These are phyloP conservation scores for Euzophera pinguis DNA, from an alignment of 2,888 invertebrate species.

Conservation along the genomic window DNA sequence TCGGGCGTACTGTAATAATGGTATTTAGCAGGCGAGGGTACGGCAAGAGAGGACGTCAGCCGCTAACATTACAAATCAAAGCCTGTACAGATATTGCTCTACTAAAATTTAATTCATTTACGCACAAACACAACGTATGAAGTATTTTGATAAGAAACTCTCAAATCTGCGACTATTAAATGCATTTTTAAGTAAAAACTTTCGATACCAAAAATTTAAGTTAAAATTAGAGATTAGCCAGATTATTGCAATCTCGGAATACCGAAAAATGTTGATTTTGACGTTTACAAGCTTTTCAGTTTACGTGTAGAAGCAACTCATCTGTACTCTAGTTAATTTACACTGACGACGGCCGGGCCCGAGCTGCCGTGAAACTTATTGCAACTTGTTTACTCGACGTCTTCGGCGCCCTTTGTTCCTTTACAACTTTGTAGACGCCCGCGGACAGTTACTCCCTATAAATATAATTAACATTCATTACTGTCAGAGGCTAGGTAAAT, in stretches of 20 bases:
- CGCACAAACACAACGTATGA: neutral
- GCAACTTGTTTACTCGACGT: conserved; percentile 70
- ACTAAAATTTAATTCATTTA: too few species aligned
- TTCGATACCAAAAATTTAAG: too few species aligned
- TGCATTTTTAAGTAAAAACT: too few species aligned
- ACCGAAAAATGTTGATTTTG: too few species aligned
- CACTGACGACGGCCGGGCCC: neutral
- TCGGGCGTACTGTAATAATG: conserved; percentile 48
- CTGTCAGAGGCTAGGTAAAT: conserved; percentile 36
- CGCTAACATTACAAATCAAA: neutral
- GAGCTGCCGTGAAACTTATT: conserved; percentile 58
- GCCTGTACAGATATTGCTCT: neutral
- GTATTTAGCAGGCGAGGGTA: conserved; percentile 41
- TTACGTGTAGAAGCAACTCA: neutral
- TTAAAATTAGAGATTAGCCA: too few species aligned
- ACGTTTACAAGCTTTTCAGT: too few species aligned
- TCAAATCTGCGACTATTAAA: too few species aligned
- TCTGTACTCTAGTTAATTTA: neutral
- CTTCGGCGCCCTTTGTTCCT: conserved; percentile 63
- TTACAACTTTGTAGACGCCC: conserved; percentile 60
- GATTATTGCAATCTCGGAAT: too few species aligned
- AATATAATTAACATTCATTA: conserved; percentile 69
- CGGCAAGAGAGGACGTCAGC: conserved; percentile 44
- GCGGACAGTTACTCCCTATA: conserved; percentile 56
- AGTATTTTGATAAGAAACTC: neutral